phyloP scores from a whole-genome alignment of 1,140 invertebrate genomes.

The Cydia splendana region DNA sequence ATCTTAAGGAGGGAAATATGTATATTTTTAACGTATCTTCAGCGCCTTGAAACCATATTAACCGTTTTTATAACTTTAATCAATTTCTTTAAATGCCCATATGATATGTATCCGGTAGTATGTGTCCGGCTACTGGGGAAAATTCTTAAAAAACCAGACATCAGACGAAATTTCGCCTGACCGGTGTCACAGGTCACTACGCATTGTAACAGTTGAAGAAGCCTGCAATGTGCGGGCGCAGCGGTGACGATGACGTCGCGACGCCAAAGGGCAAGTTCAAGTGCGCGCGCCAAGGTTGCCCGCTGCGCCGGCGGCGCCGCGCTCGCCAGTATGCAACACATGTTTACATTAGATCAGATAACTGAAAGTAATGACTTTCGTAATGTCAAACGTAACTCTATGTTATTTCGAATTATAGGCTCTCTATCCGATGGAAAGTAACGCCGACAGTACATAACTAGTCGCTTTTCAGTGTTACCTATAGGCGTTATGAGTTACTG shows the following conservation, averaged over 20 bases:
- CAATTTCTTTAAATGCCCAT: too few species aligned
- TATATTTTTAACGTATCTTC: too few species aligned
- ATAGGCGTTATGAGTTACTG: too few species aligned
- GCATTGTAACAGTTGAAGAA: background rate
- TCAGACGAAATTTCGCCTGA: background rate
- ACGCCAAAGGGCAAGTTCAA: conserved; percentile 74
- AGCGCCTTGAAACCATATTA: too few species aligned
- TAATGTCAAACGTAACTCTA: conserved; percentile 10
- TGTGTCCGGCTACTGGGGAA: too few species aligned
- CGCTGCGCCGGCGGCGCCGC: conserved; percentile 43
- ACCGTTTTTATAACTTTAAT: too few species aligned
- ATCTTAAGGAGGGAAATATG: too few species aligned
- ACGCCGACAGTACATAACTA: too few species aligned
- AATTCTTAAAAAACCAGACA: too few species aligned
- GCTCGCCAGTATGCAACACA: conserved; percentile 35
- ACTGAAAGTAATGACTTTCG: conserved; percentile 15
- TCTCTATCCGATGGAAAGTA: background rate
- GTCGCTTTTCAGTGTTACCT: too few species aligned
- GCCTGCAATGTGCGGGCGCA: conserved; percentile 29
- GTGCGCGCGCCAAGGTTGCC: conserved; percentile 68
- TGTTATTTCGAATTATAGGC: background rate
- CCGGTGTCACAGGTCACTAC: background rate
- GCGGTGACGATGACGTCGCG: conserved; percentile 39
- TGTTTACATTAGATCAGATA: conserved; percentile 7
- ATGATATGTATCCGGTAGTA: too few species aligned